Conservation (phyloP, 1,140 invertebrate species). For the Teleopsis dalmanni region DNA sequence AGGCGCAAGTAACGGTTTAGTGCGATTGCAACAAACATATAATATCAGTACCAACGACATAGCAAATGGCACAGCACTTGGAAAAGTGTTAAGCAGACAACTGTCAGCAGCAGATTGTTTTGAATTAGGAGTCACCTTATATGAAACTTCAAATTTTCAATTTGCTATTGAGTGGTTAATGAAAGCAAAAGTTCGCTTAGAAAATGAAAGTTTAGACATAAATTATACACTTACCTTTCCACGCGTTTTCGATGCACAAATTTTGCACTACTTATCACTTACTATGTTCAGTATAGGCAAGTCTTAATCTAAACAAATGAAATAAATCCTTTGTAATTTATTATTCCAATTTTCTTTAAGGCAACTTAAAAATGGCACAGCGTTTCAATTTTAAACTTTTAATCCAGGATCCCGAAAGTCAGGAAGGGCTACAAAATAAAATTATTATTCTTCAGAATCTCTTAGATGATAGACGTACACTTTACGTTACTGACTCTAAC, state of each 20-base stretch:
- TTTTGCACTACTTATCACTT: conserved; percentile 17
- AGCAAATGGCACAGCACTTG: conserved; percentile 74
- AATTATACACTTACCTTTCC: conserved; percentile 1
- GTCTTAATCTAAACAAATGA: not conserved
- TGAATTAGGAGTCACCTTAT: conserved; percentile 82
- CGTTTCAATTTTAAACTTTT: conserved; percentile 24
- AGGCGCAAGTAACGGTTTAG: conserved; percentile 86
- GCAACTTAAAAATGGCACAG: conserved; percentile 21
- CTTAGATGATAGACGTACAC: no score
- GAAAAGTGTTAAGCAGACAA: conserved; percentile 56
- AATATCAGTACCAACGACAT: conserved; percentile 76
- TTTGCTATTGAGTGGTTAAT: conserved; percentile 91
- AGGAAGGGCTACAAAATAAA: conserved; percentile 12
- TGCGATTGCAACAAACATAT: conserved; percentile 90
- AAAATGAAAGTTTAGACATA: not conserved
- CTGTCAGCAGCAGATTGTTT: conserved; percentile 83
- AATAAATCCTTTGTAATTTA: not conserved
- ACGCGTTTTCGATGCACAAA: conserved; percentile 11
- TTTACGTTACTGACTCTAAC: no score
- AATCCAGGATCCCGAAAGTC: conserved; percentile 12
- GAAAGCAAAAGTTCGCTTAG: conserved; percentile 52
- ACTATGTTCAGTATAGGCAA: conserved; percentile 12
- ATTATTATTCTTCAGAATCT: no score
- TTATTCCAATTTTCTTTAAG: not conserved
- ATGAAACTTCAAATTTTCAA: conserved; percentile 80